Evolutionary conservation across 2,113 vertebrate species (phyloP), one percentile per base, ranked within the genome.

Genomic region (Gila orcuttii): DNA sequence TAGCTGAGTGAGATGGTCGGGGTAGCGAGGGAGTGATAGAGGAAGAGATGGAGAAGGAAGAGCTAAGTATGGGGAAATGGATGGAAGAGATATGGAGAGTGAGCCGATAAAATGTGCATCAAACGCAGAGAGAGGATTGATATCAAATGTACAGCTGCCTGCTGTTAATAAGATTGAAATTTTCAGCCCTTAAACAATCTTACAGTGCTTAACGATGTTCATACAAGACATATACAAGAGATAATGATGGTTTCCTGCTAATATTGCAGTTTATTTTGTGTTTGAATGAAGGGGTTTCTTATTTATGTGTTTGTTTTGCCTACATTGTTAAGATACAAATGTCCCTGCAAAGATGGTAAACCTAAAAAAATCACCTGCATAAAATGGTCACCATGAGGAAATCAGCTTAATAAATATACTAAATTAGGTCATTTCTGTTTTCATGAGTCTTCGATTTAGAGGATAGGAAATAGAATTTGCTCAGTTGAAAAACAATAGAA

Each of bases 21-120:
- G 81, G 52, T 83, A 73, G 66, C 66, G 12, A 83, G 84, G 21
- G 55, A 73, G 52, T 6, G 47, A 39, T 57, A 73, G 33, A 73
- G 23, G 50, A 62, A 79, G 60, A 85, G 73, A 60, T 42, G 77
- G 55, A 52, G 28, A 52, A 82, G 66, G n/a, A 52, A 82, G 50
- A 77, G 60, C 11, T 33, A 83, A 85, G 66, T 68, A 57, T 19
- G 33, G 15, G 55, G 79, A 81, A 79, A 71, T 36, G 57, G 85
- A 36, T 74, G 23, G 31, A 69, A 62, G 79, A 81, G 69, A 84
- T 77, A 50, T 6, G 59, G 36, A 45, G 69, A 69, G 79, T 19
- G 36, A 52, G 23, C 57, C 75, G 50, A 77, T 84, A 71, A 83
- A 90, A 64, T 36, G 69, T 76, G 69, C 82, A 84, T 86, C 42